Percentiles rank a stretch among this genome's conserved stretches.
These are phyloP conservation scores for Cranoglanis bouderius DNA, from an alignment of 2,113 vertebrate species.

Conservation along the genomic window DNA sequence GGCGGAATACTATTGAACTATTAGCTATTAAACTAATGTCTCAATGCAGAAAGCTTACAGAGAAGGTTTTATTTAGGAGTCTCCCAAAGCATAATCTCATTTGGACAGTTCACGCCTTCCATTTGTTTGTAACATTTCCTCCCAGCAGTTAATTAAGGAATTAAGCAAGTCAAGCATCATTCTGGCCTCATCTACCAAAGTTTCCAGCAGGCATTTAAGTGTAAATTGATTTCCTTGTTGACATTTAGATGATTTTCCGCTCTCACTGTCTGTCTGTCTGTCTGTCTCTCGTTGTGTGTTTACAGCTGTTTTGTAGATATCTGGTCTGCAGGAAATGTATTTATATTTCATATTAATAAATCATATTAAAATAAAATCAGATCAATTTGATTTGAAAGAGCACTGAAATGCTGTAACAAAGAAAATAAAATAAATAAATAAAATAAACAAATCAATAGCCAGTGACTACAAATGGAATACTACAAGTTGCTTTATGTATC, in stretches of 20 bases:
- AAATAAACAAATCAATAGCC: not conserved
- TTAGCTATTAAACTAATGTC: not conserved
- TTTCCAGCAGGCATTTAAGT: conserved; percentile 27
- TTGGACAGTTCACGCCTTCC: not conserved
- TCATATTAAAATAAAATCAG: too few relatives aligned
- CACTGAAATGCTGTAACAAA: not conserved
- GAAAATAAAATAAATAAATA: not conserved
- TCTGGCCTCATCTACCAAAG: conserved; percentile 19
- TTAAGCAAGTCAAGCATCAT: conserved; percentile 1
- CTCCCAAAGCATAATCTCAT: not conserved
- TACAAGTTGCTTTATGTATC: too few relatives aligned
- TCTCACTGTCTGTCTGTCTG: conserved; percentile 1
- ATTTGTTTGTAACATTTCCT: conserved; percentile 20
- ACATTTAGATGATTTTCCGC: conserved; percentile 19
- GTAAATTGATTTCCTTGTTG: conserved; percentile 21
- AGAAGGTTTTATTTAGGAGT: not conserved
- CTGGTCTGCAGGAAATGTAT: not conserved
- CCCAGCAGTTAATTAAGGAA: conserved; percentile 17
- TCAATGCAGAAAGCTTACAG: not conserved
- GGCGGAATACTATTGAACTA: not conserved
- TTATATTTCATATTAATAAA: conserved; percentile 25
- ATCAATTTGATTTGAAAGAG: conserved; percentile 1
- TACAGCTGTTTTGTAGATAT: not conserved
- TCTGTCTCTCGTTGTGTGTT: not conserved
- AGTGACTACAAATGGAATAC: not conserved